phyloP scores from a whole-genome alignment of 2,797 vertebrate species.

The Epinephelus coioides region DNA sequence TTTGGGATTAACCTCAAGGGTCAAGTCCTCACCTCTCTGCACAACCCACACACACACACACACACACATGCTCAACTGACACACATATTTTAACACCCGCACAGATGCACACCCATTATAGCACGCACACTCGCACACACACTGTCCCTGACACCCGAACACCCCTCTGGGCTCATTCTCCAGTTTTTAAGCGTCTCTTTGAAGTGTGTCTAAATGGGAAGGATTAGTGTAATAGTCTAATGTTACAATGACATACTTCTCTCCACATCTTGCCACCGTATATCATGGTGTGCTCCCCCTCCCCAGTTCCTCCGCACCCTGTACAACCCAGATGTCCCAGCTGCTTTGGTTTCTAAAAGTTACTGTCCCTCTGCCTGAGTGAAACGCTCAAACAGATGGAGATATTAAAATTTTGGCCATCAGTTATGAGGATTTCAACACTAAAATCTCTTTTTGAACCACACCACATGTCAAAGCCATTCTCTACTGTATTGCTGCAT shows the following conservation, averaged over 20 bases:
- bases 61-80: slow-evolving; percentile 25
- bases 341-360: slow-evolving; percentile 9
- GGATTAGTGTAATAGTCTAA: slow-evolving; percentile 73
- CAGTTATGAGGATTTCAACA: slow-evolving; percentile 1
- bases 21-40: slow-evolving; percentile 54
- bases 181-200: slow-evolving; percentile 55
- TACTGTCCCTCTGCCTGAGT: slow-evolving; percentile 5
- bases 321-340: slow-evolving; percentile 40
- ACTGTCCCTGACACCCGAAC: slow-evolving; percentile 29
- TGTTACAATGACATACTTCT: slow-evolving; percentile 65
- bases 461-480: neutral
- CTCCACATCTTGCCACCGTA: slow-evolving; percentile 24
- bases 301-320: neutral
- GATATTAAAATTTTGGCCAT: slow-evolving; percentile 5
- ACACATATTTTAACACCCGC: slow-evolving; percentile 37
- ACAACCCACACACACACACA: neutral
- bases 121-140: slow-evolving; percentile 16
- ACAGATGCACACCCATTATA: slow-evolving; percentile 39
- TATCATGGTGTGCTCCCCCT: slow-evolving; percentile 1
- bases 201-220: slow-evolving; percentile 70
- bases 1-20: slow-evolving; percentile 72
- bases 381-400: slow-evolving; percentile 35
- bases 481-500: neutral
- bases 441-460: neutral
- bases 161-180: slow-evolving; percentile 51